Percentiles rank a stretch among this genome's conserved stretches.
phyloP scores from a whole-genome alignment of 2,888 invertebrate species.

The Biston betularia region DNA sequence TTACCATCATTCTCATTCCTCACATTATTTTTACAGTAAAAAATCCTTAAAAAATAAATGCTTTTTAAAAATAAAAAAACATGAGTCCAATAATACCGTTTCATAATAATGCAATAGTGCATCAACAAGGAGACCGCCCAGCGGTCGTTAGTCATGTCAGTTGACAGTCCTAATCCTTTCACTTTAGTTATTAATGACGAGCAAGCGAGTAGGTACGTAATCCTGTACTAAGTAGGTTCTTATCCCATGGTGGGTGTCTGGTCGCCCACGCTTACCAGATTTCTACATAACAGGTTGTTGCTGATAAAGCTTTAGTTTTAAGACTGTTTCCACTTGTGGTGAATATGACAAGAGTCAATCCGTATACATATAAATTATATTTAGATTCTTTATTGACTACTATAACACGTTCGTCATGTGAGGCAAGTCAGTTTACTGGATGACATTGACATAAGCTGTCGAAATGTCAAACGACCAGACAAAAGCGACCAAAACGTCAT shows the following conservation, averaged over 20 bases:
- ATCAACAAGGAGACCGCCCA: slow-evolving; percentile 13
- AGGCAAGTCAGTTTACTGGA: no score
- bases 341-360: neutral
- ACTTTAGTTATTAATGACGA: slow-evolving; percentile 40
- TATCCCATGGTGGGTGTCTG: slow-evolving; percentile 55
- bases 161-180: slow-evolving; percentile 39
- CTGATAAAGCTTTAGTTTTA: slow-evolving; percentile 38
- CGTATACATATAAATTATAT: neutral
- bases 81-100: slow-evolving; percentile 3
- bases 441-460: no score
- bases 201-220: slow-evolving; percentile 31
- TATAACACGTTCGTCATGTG: no score
- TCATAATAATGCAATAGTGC: slow-evolving; percentile 18
- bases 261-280: slow-evolving; percentile 67
- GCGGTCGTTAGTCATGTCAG: slow-evolving; percentile 31
- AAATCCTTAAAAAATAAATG: neutral
- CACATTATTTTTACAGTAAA: neutral
- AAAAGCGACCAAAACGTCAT: no score
- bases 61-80: no score
- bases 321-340: slow-evolving; percentile 6
- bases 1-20: no score
- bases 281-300: slow-evolving; percentile 66
- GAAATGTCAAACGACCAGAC: no score
- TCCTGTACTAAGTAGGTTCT: slow-evolving; percentile 43
- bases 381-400: no score